phyloP scores from a whole-genome alignment of 1,140 invertebrate species.

The Nebria ingens region DNA sequence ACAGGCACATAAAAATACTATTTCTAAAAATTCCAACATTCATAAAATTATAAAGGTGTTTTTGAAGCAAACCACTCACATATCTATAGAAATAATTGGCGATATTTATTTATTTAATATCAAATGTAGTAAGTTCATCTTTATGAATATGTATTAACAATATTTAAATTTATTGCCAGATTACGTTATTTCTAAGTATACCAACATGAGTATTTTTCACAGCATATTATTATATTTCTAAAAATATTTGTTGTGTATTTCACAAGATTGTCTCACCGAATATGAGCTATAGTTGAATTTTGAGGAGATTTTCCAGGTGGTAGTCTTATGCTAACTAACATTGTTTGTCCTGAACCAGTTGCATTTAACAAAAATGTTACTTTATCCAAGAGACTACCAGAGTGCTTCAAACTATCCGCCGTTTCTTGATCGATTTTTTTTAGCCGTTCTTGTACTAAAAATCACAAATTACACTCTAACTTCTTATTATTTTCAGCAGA shows the following conservation, averaged over 20 bases:
- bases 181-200: too few relatives aligned
- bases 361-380: not conserved
- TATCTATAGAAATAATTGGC: too few relatives aligned
- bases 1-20: not conserved
- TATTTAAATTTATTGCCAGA: too few relatives aligned
- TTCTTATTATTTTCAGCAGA: not conserved
- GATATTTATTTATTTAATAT: too few relatives aligned
- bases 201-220: too few relatives aligned
- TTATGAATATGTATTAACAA: too few relatives aligned
- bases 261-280: not conserved
- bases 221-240: too few relatives aligned
- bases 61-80: too few relatives aligned
- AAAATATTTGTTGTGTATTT: too few relatives aligned
- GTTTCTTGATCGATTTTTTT: constrained; percentile 2
- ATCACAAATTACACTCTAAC: not conserved
- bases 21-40: too few relatives aligned
- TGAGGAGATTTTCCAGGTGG: not conserved
- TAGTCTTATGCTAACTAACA: not conserved
- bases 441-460: constrained; percentile 6
- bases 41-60: too few relatives aligned
- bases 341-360: not conserved
- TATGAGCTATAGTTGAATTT: not conserved
- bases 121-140: too few relatives aligned
- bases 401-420: not conserved
- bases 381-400: not conserved